Evolutionary conservation across 2,888 invertebrate species (phyloP).

Genomic region (Phyto melanocephala): DNA sequence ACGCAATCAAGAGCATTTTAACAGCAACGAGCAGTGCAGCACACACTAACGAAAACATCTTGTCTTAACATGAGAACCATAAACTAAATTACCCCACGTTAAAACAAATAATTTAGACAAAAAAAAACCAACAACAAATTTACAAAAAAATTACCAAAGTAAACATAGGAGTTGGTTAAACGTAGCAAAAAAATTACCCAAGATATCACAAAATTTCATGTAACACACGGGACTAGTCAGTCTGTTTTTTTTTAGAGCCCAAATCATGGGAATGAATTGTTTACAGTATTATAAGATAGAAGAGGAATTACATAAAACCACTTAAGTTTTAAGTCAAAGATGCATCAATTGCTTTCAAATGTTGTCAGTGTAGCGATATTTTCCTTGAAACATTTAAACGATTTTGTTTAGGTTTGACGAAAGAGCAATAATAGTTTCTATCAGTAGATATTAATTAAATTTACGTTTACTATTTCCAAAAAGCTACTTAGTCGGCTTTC

Average conservation of each 20-base stretch:
- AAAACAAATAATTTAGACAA: constrained; percentile 57
- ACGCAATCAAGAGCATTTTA: constrained; percentile 61
- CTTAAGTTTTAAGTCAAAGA: constrained; percentile 30
- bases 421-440: too few relatives aligned
- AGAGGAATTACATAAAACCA: constrained; percentile 31
- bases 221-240: constrained; percentile 43
- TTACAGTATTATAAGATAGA: constrained; percentile 22
- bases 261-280: constrained; percentile 68
- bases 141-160: constrained; percentile 36
- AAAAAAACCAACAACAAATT: constrained; percentile 6
- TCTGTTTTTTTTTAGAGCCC: constrained; percentile 36
- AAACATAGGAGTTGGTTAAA: constrained; percentile 40
- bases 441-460: too few relatives aligned
- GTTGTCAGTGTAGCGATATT: constrained; percentile 14
- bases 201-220: constrained; percentile 43
- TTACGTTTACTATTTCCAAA: too few relatives aligned
- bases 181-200: constrained; percentile 3
- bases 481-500: too few relatives aligned
- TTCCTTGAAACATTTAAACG: neutral
- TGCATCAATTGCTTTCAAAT: constrained; percentile 4
- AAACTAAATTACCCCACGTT: constrained; percentile 59
- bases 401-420: too few relatives aligned
- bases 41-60: constrained; percentile 19
- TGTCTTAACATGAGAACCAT: constrained; percentile 55
- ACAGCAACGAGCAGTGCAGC: neutral